Conservation (phyloP, 2,797 vertebrate genomes). For the Potorous gilbertii region DNA sequence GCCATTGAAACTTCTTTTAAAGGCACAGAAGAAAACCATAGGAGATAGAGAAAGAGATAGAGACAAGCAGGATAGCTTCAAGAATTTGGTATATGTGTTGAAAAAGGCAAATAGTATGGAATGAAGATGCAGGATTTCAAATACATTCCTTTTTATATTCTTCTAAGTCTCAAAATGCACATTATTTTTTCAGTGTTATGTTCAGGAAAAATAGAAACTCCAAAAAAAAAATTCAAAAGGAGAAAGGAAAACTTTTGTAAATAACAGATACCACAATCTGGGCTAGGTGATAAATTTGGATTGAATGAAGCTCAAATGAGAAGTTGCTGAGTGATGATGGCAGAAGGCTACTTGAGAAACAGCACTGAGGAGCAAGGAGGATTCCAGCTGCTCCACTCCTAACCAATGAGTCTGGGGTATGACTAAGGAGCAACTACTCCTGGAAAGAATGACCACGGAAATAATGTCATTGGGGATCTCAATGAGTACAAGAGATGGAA, state of each 20-base stretch:
- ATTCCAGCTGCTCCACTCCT: not conserved
- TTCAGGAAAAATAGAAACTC: not conserved
- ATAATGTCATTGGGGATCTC: not conserved
- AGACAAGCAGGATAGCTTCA: not conserved
- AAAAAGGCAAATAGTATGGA: not conserved
- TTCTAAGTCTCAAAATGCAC: not conserved
- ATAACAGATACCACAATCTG: not conserved
- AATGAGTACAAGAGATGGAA: not conserved
- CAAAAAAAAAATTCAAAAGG: not conserved
- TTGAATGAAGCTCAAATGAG: not conserved
- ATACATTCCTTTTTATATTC: not conserved
- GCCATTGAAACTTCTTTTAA: not conserved
- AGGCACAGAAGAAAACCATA: not conserved
- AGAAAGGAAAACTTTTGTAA: not conserved
- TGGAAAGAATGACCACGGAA: not conserved
- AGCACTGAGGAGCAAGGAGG: not conserved
- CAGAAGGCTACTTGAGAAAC: not conserved
- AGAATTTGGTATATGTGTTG: not conserved
- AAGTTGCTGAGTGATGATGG: not conserved
- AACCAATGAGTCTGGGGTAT: not conserved
- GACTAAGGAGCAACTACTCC: not conserved
- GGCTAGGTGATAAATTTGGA: not conserved
- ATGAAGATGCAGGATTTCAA: not conserved
- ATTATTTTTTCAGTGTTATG: not conserved
- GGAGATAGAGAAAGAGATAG: not conserved